These are phyloP conservation scores for Oreochromis spilurus DNA, from an alignment of 2,113 vertebrate species.

Conservation along the genomic window DNA sequence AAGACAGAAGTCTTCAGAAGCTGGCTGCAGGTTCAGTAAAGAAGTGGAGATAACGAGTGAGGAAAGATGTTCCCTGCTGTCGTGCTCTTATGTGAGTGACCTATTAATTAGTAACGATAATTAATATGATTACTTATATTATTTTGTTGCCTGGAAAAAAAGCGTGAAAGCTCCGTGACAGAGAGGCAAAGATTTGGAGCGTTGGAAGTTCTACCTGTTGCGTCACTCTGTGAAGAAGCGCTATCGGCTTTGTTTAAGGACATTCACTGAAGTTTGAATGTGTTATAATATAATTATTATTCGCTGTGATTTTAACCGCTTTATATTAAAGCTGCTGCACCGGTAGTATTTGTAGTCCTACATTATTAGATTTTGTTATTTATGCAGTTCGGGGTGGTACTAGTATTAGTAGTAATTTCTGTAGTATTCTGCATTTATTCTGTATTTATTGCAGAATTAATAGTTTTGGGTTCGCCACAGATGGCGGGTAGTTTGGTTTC, in stretches of 20 bases:
- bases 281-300: rapidly evolving
- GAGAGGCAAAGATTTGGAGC: not conserved
- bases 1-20: rapidly evolving
- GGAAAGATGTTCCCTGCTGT: not conserved
- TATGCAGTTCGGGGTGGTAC: not conserved
- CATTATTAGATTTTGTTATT: rapidly evolving
- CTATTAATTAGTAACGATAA: not conserved
- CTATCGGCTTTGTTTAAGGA: not conserved
- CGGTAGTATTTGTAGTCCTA: not conserved
- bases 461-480: rapidly evolving
- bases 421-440: not conserved
- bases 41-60: rapidly evolving
- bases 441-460: not conserved
- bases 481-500: rapidly evolving
- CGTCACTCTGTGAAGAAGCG: rapidly evolving
- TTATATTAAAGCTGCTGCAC: not conserved
- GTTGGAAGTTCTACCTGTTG: not conserved
- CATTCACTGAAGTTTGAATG: not conserved
- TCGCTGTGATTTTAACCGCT: not conserved
- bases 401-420: not conserved
- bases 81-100: not conserved
- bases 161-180: not conserved
- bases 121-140: rapidly evolving
- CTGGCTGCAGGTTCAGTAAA: rapidly evolving
- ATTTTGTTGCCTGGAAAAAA: not conserved